Conservation (phyloP, 2,113 vertebrate genomes). For the Saguinus imperator region DNA sequence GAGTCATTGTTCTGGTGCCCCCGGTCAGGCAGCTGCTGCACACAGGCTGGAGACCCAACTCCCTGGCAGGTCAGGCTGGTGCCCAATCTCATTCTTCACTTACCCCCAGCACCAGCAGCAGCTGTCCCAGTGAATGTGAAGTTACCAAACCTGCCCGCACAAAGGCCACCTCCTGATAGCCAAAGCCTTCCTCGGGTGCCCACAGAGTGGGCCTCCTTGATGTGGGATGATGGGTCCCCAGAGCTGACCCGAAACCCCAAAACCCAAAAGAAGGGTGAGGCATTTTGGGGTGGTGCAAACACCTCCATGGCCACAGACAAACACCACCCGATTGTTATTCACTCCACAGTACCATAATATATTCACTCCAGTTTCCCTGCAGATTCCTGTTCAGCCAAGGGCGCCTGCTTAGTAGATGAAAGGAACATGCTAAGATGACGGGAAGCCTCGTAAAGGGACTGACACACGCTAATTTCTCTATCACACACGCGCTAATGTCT, state of each 20-base stretch:
- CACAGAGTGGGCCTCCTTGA: rapidly evolving
- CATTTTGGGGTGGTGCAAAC: not conserved
- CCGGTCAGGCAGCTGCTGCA: not conserved
- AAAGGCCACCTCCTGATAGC: not conserved
- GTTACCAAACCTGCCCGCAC: not conserved
- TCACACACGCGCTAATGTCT: not conserved
- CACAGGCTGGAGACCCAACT: not conserved
- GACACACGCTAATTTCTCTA: not conserved
- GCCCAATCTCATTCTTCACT: not conserved
- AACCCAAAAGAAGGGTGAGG: not conserved
- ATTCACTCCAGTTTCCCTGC: not conserved
- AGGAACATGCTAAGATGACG: not conserved
- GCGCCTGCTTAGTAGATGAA: not conserved
- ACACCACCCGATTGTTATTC: not conserved
- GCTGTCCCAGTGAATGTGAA: not conserved
- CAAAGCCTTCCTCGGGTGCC: not conserved
- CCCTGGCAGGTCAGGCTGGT: not conserved
- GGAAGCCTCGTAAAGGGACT: not conserved
- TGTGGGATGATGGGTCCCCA: rapidly evolving
- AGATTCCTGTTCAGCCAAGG: slow-evolving; percentile 9
- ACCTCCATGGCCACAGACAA: not conserved
- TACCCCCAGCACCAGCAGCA: not conserved
- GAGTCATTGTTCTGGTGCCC: rapidly evolving
- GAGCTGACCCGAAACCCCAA: not conserved
- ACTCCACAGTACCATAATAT: not conserved